Conservation (phyloP, 1,140 invertebrate genomes). For the Microplitis demolitor region DNA sequence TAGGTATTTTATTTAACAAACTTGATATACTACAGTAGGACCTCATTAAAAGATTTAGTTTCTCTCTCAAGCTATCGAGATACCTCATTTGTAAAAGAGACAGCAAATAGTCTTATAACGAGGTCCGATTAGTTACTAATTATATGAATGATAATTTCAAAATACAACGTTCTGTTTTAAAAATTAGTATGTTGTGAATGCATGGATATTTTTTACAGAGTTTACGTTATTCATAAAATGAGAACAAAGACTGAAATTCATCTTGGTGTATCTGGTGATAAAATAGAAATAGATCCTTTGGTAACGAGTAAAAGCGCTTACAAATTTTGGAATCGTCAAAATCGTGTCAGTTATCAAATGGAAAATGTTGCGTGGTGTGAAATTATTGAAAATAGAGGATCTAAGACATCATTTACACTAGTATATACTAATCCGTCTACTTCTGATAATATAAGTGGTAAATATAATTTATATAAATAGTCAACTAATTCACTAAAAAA, state of each 20-base stretch:
- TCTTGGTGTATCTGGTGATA: constrained; percentile 86
- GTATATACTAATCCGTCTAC: constrained; percentile 61
- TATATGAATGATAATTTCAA: too few species aligned
- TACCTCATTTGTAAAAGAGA: too few species aligned
- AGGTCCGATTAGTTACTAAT: too few species aligned
- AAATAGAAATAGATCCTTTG: constrained; percentile 88
- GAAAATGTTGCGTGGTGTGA: constrained; percentile 87
- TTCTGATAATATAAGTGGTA: constrained; percentile 50
- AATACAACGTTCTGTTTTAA: too few species aligned
- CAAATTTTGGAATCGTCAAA: constrained; percentile 72
- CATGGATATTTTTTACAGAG: constrained; percentile 52
- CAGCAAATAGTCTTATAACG: too few species aligned
- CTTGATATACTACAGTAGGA: not conserved
- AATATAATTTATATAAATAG: constrained; percentile 17
- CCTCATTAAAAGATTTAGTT: too few species aligned
- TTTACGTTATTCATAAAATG: constrained; percentile 79
- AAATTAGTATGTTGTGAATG: too few species aligned
- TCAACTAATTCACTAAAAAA: constrained; percentile 2
- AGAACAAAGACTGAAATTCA: constrained; percentile 81
- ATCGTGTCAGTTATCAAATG: constrained; percentile 79
- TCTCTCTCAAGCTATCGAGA: too few species aligned
- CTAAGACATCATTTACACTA: constrained; percentile 68
- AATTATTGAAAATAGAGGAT: constrained; percentile 71
- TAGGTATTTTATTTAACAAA: constrained; percentile 41
- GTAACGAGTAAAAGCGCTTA: constrained; percentile 70